Conservation (phyloP, 2,797 vertebrate species). For the Enteromius fasciolatus region DNA sequence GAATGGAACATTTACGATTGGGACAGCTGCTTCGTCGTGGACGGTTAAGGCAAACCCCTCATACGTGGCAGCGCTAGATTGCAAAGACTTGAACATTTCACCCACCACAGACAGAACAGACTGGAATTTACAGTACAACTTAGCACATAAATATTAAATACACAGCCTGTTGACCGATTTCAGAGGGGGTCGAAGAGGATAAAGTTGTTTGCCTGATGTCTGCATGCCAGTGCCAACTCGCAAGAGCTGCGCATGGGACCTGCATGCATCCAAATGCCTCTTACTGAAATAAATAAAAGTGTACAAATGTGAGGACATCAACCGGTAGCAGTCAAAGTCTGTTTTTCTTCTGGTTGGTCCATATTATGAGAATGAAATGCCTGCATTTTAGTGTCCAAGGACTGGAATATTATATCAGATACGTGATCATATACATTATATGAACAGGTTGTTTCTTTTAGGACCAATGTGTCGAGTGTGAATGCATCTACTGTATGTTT, state of each 20-base stretch:
- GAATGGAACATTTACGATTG: conserved; percentile 64
- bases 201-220: conserved; percentile 25
- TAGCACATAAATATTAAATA: conserved; percentile 68
- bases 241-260: conserved; percentile 70
- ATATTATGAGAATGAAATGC: conserved; percentile 10
- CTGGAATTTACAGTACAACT: conserved; percentile 68
- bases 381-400: conserved; percentile 14
- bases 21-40: conserved; percentile 31
- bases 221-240: conserved; percentile 44
- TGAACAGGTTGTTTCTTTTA: neutral
- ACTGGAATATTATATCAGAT: neutral
- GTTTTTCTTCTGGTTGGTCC: conserved; percentile 14
- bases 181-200: neutral
- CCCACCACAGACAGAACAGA: conserved; percentile 68
- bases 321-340: conserved; percentile 2
- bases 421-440: neutral
- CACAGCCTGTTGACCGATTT: conserved; percentile 58
- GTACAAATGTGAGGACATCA: neutral
- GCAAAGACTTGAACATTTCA: conserved; percentile 62
- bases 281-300: conserved; percentile 38
- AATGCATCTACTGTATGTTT: conserved; percentile 18
- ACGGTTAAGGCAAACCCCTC: conserved; percentile 30
- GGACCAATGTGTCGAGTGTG: conserved; percentile 29
- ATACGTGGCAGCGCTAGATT: conserved; percentile 50
- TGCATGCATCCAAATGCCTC: conserved; percentile 70